These are phyloP conservation scores for Zaprionus inermis DNA, from an alignment of 1,140 invertebrate species.

Conservation along the genomic window DNA sequence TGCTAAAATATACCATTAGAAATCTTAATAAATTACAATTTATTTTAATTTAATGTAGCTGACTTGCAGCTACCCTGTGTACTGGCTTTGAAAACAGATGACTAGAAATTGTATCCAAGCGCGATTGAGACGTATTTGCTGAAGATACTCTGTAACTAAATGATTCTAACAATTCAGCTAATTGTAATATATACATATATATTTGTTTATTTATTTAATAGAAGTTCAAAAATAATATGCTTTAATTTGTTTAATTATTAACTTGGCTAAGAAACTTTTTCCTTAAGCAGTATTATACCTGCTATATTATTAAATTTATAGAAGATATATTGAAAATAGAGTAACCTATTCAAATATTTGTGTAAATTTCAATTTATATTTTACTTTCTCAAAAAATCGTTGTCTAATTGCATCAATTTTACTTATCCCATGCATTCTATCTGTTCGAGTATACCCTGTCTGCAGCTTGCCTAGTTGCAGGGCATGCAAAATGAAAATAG, in stretches of 20 bases:
- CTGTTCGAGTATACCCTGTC: not conserved
- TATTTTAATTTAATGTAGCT: not conserved
- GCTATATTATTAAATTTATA: not conserved
- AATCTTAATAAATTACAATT: not conserved
- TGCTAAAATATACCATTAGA: not conserved
- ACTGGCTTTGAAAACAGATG: not conserved
- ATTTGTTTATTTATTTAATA: too few species aligned
- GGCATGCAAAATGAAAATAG: conserved; percentile 64
- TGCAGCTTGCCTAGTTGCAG: not conserved
- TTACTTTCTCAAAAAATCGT: too few species aligned
- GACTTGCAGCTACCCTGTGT: not conserved
- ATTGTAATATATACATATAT: too few species aligned
- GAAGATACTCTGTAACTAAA: not conserved
- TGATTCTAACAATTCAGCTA: too few species aligned
- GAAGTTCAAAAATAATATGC: too few species aligned
- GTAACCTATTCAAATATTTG: not conserved
- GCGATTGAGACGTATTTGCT: too few species aligned
- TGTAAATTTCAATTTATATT: too few species aligned
- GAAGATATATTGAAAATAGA: not conserved
- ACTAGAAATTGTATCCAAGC: not conserved
- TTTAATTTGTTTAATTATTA: too few species aligned
- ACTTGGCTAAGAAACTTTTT: too few species aligned
- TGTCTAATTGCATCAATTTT: too few species aligned
- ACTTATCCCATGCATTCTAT: too few species aligned
- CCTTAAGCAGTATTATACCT: too few species aligned